Evolutionary conservation across 2,113 vertebrate species (phyloP).

Genomic region (Alaudala cheleensis): DNA sequence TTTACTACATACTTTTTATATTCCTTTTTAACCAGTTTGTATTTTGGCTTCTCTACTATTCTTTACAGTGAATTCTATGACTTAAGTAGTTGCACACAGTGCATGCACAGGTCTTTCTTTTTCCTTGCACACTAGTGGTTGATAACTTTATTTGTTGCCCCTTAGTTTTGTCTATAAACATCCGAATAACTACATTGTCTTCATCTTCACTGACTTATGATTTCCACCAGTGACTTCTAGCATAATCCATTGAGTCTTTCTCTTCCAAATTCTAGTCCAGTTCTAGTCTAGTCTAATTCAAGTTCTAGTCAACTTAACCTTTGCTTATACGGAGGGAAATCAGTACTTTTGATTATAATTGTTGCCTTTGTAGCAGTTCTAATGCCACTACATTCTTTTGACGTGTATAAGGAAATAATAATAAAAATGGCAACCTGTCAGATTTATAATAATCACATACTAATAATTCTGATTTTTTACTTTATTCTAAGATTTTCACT

Average conservation of each 20-base stretch:
- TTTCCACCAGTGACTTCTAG: neutral
- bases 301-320: neutral
- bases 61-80: neutral
- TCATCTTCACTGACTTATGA: neutral
- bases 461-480: neutral
- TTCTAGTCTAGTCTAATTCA: neutral
- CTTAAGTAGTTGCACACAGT: neutral
- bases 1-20: neutral
- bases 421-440: neutral
- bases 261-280: neutral
- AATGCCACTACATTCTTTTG: neutral
- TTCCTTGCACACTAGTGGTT: neutral
- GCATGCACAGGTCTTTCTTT: neutral
- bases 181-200: neutral
- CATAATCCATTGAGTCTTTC: neutral
- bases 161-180: neutral
- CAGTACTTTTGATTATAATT: neutral
- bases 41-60: neutral
- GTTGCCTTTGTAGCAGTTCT: neutral
- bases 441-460: neutral
- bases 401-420: neutral
- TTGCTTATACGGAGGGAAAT: neutral
- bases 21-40: neutral
- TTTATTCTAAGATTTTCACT: neutral
- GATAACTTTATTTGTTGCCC: neutral